A percentile compares a stretch with the other conserved stretches of the same genome.
These are phyloP conservation scores for Lonchura striata DNA, from an alignment of 2,113 vertebrate species.

Conservation along the genomic window DNA sequence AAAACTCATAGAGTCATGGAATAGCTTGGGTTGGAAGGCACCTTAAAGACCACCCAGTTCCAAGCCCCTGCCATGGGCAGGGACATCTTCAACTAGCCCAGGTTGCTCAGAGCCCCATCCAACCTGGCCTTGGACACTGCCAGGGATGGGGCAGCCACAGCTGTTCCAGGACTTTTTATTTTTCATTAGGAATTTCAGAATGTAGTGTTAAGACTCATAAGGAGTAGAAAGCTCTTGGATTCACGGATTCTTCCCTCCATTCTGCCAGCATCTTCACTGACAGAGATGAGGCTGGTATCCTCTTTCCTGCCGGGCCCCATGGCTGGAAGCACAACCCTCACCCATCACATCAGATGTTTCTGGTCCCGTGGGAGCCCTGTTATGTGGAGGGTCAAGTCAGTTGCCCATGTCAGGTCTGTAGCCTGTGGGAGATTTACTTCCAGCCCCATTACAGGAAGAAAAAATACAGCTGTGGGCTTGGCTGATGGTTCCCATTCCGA, in stretches of 20 bases:
- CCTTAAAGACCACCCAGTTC: neutral
- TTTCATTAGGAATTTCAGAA: neutral
- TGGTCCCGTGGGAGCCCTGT: neutral
- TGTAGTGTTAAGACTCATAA: neutral
- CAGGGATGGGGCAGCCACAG: neutral
- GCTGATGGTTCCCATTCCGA: neutral
- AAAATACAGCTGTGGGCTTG: neutral
- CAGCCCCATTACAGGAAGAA: neutral
- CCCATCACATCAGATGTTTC: neutral
- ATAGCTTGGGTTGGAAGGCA: neutral
- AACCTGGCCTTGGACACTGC: accelerated
- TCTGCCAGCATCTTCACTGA: neutral
- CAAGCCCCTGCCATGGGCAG: neutral
- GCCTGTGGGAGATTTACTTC: neutral
- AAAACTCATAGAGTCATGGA: neutral
- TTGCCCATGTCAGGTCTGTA: neutral
- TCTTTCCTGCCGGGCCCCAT: neutral
- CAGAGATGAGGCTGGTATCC: neutral
- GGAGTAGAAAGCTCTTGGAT: neutral
- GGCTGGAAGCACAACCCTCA: neutral
- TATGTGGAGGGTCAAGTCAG: neutral
- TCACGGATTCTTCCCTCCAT: neutral
- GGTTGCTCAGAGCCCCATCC: neutral
- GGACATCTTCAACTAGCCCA: neutral
- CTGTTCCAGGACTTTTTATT: neutral